These are phyloP conservation scores for Lepisosteus oculatus DNA, from an alignment of 2,113 vertebrate species.

Conservation along the genomic window DNA sequence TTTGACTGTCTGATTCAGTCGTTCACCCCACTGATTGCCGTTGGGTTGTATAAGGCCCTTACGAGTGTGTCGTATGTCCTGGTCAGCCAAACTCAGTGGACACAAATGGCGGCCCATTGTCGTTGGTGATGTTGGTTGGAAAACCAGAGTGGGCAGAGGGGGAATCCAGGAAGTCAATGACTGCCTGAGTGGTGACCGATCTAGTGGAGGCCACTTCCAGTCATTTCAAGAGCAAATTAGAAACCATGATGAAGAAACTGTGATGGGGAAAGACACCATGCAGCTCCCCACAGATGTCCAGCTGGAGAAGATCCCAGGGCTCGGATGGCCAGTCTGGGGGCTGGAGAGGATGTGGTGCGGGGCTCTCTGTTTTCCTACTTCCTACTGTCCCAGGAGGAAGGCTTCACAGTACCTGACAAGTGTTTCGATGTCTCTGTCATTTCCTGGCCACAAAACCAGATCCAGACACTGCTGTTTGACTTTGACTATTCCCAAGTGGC, in stretches of 20 bases:
- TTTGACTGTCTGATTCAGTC: too few relatives aligned
- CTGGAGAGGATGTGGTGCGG: background rate
- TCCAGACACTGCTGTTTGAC: slow-evolving; percentile 31
- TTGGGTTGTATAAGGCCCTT: too few relatives aligned
- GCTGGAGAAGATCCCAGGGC: slow-evolving; percentile 12
- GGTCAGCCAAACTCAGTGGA: too few relatives aligned
- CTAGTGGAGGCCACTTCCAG: background rate
- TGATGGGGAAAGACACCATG: slow-evolving; percentile 6
- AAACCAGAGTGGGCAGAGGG: too few relatives aligned
- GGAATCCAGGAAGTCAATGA: background rate
- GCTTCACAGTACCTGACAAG: too few relatives aligned
- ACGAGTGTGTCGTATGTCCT: too few relatives aligned
- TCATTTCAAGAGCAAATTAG: slow-evolving; percentile 8
- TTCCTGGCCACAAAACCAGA: slow-evolving; percentile 24
- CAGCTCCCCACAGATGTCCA: slow-evolving; percentile 7
- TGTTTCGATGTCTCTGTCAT: background rate
- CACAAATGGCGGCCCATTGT: too few relatives aligned
- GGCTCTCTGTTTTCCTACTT: slow-evolving; percentile 10
- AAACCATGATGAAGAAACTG: slow-evolving; percentile 1
- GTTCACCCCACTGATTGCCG: too few relatives aligned
- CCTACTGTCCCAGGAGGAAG: background rate
- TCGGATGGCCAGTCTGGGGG: background rate
- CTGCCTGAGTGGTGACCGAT: background rate
- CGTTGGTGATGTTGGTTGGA: too few relatives aligned
- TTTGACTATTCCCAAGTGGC: slow-evolving; percentile 10